A percentile compares a stretch with the other conserved stretches of the same genome.
These are phyloP conservation scores for Turritopsis dohrnii DNA, from an alignment of 30 jellyfish, hydroid and myxozoan genomes.

Conservation along the genomic window DNA sequence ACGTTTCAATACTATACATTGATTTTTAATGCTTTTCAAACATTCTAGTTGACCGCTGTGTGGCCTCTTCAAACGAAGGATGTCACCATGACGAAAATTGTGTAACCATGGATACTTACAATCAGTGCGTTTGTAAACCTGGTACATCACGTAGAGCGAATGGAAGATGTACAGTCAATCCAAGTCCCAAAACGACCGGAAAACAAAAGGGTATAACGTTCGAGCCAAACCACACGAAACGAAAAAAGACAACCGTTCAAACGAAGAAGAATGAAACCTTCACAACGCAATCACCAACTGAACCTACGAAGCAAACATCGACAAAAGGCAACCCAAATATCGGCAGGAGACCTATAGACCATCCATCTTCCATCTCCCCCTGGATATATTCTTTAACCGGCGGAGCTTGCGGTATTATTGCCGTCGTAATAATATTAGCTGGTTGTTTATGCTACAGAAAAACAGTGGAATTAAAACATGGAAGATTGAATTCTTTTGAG, in stretches of 20 bases:
- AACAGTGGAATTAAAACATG: background rate
- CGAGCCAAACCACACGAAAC: background rate
- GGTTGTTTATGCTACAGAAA: constrained; percentile 56
- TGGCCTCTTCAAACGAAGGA: constrained; percentile 36
- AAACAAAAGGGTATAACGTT: background rate
- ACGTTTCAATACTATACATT: too few species aligned
- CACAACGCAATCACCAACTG: background rate
- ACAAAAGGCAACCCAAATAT: constrained; percentile 2
- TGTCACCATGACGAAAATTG: constrained; percentile 56
- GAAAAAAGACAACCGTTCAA: background rate
- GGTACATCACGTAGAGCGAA: background rate
- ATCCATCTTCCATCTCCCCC: constrained; percentile 26
- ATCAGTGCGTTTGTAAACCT: constrained; percentile 41
- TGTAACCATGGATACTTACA: constrained; percentile 36
- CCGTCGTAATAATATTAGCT: constrained; percentile 47
- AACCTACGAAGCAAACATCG: background rate
- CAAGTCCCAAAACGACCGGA: background rate
- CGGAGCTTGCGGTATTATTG: constrained; percentile 54
- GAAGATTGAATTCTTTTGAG: constrained; percentile 27
- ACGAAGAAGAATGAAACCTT: background rate
- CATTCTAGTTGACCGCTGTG: constrained; percentile 50
- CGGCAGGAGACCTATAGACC: background rate
- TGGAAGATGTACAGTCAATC: background rate
- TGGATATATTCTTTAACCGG: constrained; percentile 75
- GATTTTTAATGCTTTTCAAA: too few species aligned